These are phyloP conservation scores for Acleris literana DNA, from an alignment of 2,888 invertebrate species.

Conservation along the genomic window DNA sequence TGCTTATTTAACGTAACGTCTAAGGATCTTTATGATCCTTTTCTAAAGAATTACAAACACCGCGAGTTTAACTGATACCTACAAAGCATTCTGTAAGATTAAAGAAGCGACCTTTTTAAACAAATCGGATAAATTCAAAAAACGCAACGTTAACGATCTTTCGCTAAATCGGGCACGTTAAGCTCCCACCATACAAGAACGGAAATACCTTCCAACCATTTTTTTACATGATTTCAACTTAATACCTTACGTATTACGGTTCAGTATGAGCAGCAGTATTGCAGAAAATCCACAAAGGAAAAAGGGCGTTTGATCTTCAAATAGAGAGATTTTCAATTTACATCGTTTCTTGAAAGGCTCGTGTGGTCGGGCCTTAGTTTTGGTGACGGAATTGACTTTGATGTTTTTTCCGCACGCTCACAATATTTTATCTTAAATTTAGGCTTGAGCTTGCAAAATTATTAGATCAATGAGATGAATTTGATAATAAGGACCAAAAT, in stretches of 20 bases:
- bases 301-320: constrained; percentile 69
- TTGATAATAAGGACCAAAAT: too few species aligned
- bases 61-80: neutral
- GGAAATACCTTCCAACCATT: constrained; percentile 24
- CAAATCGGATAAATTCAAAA: constrained; percentile 31
- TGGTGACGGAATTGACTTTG: neutral
- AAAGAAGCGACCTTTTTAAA: constrained; percentile 18
- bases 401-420: neutral
- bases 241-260: neutral
- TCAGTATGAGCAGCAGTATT: neutral
- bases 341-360: constrained; percentile 50
- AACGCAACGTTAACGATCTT: constrained; percentile 32
- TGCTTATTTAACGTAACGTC: neutral
- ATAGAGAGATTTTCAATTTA: constrained; percentile 78
- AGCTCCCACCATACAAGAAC: constrained; percentile 17
- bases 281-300: constrained; percentile 62
- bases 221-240: neutral
- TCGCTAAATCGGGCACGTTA: constrained; percentile 22
- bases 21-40: neutral
- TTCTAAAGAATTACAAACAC: neutral
- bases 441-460: too few species aligned
- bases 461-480: too few species aligned
- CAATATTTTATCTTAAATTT: too few species aligned
- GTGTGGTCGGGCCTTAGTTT: constrained; percentile 22
- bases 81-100: constrained; percentile 1